phyloP scores from a whole-genome alignment of 2,113 vertebrate genomes.

The Calyptommatus sinebrachiatus region DNA sequence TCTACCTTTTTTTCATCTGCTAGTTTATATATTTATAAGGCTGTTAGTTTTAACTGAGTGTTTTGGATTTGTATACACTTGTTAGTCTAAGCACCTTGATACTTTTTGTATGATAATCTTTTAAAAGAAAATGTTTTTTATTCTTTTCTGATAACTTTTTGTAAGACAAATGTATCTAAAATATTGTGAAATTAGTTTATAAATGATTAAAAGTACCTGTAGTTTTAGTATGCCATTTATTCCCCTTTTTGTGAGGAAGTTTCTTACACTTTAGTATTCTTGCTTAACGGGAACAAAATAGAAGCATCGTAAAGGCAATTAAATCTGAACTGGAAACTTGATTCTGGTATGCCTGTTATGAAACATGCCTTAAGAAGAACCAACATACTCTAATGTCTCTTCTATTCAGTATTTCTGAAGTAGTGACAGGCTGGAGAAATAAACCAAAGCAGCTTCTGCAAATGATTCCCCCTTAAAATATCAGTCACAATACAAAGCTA shows the following conservation, averaged over 20 bases:
- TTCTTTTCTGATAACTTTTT: slow-evolving; percentile 14
- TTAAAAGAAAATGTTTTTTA: slow-evolving; percentile 10
- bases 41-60: slow-evolving; percentile 3
- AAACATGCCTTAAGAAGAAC: too few species aligned
- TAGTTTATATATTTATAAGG: slow-evolving; percentile 22
- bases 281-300: too few species aligned
- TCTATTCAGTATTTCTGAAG: too few species aligned
- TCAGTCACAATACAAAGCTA: too few species aligned
- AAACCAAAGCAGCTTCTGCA: too few species aligned
- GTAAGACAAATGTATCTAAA: slow-evolving; percentile 16
- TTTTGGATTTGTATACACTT: slow-evolving; percentile 11
- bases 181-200: slow-evolving; percentile 22
- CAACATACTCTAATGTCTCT: too few species aligned
- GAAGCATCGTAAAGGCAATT: too few species aligned
- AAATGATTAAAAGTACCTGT: slow-evolving; percentile 27
- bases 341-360: too few species aligned
- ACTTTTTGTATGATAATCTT: slow-evolving; percentile 8
- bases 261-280: neutral
- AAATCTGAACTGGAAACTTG: too few species aligned
- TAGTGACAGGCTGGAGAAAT: too few species aligned
- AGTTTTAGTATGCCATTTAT: slow-evolving; percentile 3
- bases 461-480: too few species aligned
- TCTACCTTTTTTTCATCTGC: neutral
- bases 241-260: neutral
- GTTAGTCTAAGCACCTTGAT: slow-evolving; percentile 24